phyloP scores from a whole-genome alignment of 2,888 invertebrate genomes.

The Augiades crinisus region DNA sequence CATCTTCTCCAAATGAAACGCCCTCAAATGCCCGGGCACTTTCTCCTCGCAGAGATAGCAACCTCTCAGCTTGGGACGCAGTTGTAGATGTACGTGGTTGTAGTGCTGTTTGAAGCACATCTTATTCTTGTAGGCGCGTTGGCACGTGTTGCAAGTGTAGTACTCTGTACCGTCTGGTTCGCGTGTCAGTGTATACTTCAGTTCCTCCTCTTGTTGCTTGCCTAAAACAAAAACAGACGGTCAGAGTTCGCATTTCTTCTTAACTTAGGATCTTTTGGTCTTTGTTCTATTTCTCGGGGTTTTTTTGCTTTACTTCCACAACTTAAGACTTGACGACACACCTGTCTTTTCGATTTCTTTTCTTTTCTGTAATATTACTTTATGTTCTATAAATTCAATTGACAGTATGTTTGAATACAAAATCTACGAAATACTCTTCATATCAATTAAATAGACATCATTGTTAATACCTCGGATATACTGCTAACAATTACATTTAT shows the following conservation, averaged over 20 bases:
- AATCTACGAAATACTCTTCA: too few relatives aligned
- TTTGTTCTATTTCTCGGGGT: too few relatives aligned
- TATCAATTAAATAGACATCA: too few relatives aligned
- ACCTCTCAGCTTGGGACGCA: slow-evolving; percentile 43
- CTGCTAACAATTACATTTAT: too few relatives aligned
- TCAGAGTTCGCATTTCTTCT: background rate
- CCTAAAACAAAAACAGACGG: slow-evolving; percentile 49
- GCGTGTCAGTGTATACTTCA: slow-evolving; percentile 36
- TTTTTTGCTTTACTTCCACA: too few relatives aligned
- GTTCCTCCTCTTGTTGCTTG: slow-evolving; percentile 33
- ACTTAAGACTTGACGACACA: too few relatives aligned
- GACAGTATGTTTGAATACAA: too few relatives aligned
- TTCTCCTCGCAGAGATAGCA: slow-evolving; percentile 51
- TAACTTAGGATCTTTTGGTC: too few relatives aligned
- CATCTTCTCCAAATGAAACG: slow-evolving; percentile 50
- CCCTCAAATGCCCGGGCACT: slow-evolving; percentile 44
- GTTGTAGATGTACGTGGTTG: slow-evolving; percentile 52
- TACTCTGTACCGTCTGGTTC: slow-evolving; percentile 29
- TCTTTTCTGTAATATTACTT: too few relatives aligned
- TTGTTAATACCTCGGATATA: too few relatives aligned
- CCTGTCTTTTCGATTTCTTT: too few relatives aligned
- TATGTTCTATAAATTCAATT: too few relatives aligned
- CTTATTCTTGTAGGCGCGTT: slow-evolving; percentile 44
- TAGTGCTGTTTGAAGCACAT: slow-evolving; percentile 56
- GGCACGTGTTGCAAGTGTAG: slow-evolving; percentile 47